Percentiles rank a stretch among this genome's conserved stretches.
Evolutionary conservation across 2,113 vertebrate genomes (phyloP).

Genomic region (Chloroceryle aenea): DNA sequence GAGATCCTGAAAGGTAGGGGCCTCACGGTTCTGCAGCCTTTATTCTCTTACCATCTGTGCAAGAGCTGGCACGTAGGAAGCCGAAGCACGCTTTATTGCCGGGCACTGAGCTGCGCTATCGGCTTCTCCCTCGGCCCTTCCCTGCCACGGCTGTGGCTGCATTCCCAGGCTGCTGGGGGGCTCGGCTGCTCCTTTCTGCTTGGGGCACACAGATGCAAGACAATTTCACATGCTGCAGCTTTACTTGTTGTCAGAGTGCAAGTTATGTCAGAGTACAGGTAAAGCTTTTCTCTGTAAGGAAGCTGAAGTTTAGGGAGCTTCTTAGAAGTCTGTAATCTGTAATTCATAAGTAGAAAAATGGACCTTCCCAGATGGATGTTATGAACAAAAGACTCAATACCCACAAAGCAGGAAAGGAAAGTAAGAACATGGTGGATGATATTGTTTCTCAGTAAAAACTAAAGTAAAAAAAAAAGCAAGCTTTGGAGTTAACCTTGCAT

Average conservation of each 20-base stretch:
- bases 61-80: background rate
- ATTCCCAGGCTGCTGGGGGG: background rate
- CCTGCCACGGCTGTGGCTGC: background rate
- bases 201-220: background rate
- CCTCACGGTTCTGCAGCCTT: background rate
- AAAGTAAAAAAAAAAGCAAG: background rate
- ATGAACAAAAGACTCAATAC: slow-evolving; percentile 29
- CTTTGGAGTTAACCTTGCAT: background rate
- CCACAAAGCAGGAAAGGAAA: background rate
- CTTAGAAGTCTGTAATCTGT: slow-evolving; percentile 2
- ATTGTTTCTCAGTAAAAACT: background rate
- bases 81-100: fast-evolving
- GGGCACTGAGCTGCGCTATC: background rate
- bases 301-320: background rate
- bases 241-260: too few species aligned
- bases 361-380: background rate
- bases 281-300: background rate
- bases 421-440: background rate
- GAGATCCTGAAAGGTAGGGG: background rate
- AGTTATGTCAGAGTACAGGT: background rate
- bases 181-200: background rate
- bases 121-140: background rate
- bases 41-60: background rate
- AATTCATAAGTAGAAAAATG: background rate
- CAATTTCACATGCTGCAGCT: background rate